Percentiles rank a stretch among this genome's conserved stretches.
These are phyloP conservation scores for Catharus minimus DNA, from an alignment of 2,113 vertebrate genomes.

Conservation along the genomic window DNA sequence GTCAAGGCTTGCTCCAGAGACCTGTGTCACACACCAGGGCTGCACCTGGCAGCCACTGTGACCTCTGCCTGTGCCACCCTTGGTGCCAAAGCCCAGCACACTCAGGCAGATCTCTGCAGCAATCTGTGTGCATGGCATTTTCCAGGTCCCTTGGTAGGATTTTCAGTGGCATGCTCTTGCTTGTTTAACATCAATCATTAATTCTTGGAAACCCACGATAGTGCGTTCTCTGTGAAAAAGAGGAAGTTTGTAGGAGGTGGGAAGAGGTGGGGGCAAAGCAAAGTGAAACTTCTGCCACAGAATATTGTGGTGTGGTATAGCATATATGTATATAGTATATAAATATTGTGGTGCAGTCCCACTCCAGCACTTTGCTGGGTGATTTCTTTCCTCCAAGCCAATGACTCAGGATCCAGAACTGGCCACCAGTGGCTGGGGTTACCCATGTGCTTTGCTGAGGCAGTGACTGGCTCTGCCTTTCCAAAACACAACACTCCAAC, in stretches of 20 bases:
- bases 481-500: neutral
- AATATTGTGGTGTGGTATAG: neutral
- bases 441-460: neutral
- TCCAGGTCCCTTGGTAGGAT: constrained; percentile 3
- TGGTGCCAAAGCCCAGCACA: neutral
- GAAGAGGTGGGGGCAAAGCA: neutral
- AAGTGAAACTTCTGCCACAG: neutral
- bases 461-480: neutral
- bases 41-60: neutral
- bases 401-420: neutral
- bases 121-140: neutral
- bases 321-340: no score
- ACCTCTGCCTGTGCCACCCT: neutral
- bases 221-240: neutral
- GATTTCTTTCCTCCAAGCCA: neutral
- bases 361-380: neutral
- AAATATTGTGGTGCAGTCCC: neutral
- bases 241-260: neutral
- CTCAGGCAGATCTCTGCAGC: neutral
- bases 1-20: neutral
- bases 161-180: constrained; percentile 1
- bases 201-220: neutral
- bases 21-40: neutral
- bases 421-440: neutral
- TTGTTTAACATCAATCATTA: constrained; percentile 33